Conservation (phyloP, 2,113 vertebrate genomes). For the Elephas maximus region DNA sequence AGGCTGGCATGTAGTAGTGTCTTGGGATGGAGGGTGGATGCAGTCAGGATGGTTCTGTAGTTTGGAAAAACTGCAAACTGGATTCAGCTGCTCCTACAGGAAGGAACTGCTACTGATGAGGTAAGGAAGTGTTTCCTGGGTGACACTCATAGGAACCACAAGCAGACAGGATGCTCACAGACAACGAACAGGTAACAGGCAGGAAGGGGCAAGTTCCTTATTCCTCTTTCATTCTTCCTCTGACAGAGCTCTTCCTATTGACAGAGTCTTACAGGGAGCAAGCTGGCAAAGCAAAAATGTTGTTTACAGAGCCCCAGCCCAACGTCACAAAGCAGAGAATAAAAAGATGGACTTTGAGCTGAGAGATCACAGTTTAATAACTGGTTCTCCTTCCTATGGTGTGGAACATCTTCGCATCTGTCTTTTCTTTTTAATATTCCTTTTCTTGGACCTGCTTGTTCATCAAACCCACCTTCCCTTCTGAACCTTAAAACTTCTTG, state of each 20-base stretch:
- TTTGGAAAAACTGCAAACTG: neutral
- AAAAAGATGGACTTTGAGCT: neutral
- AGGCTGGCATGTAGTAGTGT: fast-evolving
- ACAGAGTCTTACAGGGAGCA: neutral
- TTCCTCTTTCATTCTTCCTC: neutral
- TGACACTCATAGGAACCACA: neutral
- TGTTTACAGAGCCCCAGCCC: neutral
- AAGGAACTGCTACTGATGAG: too few relatives aligned
- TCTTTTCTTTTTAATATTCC: neutral
- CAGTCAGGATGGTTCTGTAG: neutral
- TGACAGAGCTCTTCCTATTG: neutral
- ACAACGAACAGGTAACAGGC: neutral
- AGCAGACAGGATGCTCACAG: neutral
- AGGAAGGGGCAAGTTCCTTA: neutral
- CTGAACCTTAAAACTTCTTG: neutral
- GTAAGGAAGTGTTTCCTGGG: neutral
- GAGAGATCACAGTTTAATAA: neutral
- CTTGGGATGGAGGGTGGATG: neutral
- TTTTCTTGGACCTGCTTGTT: constrained; percentile 15
- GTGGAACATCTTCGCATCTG: neutral
- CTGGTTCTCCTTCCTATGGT: neutral
- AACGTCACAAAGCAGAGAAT: neutral
- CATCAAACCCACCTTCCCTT: neutral
- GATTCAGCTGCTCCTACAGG: neutral
- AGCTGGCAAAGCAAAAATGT: neutral